Evolutionary conservation across 1,140 invertebrate genomes (phyloP).

Genomic region (Polyergus mexicanus): DNA sequence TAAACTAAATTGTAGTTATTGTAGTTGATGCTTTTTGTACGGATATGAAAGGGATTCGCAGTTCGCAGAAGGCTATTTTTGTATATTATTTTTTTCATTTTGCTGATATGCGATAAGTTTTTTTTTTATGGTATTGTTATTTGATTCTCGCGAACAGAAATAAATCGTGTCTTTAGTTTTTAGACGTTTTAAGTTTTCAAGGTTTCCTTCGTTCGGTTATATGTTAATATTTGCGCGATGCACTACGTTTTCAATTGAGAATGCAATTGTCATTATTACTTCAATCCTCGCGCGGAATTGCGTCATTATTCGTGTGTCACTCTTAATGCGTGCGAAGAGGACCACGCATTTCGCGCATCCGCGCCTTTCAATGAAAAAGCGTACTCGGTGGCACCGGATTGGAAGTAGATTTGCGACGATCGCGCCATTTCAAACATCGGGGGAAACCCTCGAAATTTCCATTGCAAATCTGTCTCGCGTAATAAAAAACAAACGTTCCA

Average conservation of each 20-base stretch:
- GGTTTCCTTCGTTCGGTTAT: neutral
- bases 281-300: neutral
- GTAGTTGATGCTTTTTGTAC: neutral
- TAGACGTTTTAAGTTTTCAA: neutral
- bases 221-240: neutral
- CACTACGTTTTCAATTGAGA: neutral
- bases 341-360: neutral
- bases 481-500: constrained; percentile 33
- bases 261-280: neutral
- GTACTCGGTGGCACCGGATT: neutral
- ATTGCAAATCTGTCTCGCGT: constrained; percentile 53
- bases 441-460: constrained; percentile 20
- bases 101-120: neutral
- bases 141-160: neutral
- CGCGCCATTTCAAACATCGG: constrained; percentile 21
- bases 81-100: neutral
- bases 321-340: neutral
- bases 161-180: neutral
- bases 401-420: constrained; percentile 44
- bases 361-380: constrained; percentile 11
- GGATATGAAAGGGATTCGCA: neutral
- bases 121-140: neutral
- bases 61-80: neutral
- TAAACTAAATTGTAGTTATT: constrained; percentile 16
- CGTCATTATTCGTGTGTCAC: neutral